Percentiles rank a stretch among this genome's conserved stretches.
Evolutionary conservation across 2,888 invertebrate species (phyloP).

Genomic region (Ctenicera cuprea): DNA sequence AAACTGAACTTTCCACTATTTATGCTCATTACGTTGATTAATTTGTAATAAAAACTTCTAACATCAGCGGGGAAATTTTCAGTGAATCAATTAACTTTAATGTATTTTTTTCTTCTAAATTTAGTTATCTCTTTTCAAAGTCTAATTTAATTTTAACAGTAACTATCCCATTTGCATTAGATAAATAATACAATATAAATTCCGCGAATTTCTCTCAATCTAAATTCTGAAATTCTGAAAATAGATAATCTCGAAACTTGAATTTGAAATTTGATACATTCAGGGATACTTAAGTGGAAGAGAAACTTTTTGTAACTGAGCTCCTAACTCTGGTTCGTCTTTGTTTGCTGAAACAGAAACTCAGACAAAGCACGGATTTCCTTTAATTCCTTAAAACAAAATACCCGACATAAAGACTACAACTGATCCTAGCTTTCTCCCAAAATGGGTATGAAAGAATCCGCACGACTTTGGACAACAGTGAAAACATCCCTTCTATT

Average conservation of each 20-base stretch:
- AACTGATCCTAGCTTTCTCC: constrained; percentile 13
- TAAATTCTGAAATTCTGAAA: neutral
- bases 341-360: constrained; percentile 30
- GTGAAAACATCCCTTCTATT: neutral
- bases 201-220: too few relatives aligned
- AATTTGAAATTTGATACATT: constrained; percentile 12
- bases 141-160: too few relatives aligned
- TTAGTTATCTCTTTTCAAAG: too few relatives aligned
- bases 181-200: too few relatives aligned
- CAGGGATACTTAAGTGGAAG: neutral
- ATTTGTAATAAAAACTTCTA: too few relatives aligned
- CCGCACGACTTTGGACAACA: neutral
- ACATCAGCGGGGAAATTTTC: too few relatives aligned
- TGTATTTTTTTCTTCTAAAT: too few relatives aligned
- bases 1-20: too few relatives aligned
- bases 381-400: constrained; percentile 32
- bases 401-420: constrained; percentile 12
- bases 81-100: too few relatives aligned
- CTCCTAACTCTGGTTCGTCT: constrained; percentile 19
- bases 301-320: constrained; percentile 15
- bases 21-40: too few relatives aligned
- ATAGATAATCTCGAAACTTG: neutral
- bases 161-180: too few relatives aligned
- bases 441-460: neutral
- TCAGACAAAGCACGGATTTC: constrained; percentile 27